Conservation (phyloP, 2,888 invertebrate genomes). For the Venusia cambrica region DNA sequence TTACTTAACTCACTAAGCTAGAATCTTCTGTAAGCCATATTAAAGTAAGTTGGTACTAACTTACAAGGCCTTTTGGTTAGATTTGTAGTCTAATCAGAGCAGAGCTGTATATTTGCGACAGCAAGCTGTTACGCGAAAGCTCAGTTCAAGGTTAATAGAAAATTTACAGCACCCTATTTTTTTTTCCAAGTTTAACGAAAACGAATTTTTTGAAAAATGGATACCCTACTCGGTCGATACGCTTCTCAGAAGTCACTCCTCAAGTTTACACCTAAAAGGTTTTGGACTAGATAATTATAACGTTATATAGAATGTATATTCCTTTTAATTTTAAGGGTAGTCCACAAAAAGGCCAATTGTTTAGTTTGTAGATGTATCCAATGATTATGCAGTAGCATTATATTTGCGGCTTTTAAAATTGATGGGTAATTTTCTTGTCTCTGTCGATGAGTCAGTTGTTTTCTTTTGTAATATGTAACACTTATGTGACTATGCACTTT, state of each 20-base stretch:
- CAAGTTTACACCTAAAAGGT: conserved; percentile 72
- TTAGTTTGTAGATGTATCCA: conserved; percentile 56
- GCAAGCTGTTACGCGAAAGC: too few relatives aligned
- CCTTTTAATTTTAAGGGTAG: conserved; percentile 47
- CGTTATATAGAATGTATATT: conserved; percentile 53
- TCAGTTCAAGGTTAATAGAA: too few relatives aligned
- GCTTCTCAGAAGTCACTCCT: conserved; percentile 71
- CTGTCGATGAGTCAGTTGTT: conserved; percentile 19
- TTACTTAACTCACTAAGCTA: too few relatives aligned
- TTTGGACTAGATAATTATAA: conserved; percentile 79
- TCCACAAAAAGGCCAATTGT: conserved; percentile 39
- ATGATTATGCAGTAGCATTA: conserved; percentile 67
- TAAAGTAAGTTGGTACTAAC: too few relatives aligned
- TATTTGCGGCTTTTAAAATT: conserved; percentile 38
- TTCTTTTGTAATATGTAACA: conserved; percentile 25
- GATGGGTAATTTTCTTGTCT: conserved; percentile 61
- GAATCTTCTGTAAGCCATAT: too few relatives aligned
- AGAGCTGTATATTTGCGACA: too few relatives aligned
- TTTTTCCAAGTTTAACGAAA: too few relatives aligned
- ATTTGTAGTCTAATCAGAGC: too few relatives aligned
- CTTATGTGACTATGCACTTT: conserved; percentile 26
- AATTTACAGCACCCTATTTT: neutral
- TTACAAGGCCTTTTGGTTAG: too few relatives aligned
- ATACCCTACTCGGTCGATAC: conserved; percentile 42
- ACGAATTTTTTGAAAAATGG: too few relatives aligned